Base-by-base conservation (phyloP, 1,140 invertebrate species). In the Heliconius hermathena region DNA sequence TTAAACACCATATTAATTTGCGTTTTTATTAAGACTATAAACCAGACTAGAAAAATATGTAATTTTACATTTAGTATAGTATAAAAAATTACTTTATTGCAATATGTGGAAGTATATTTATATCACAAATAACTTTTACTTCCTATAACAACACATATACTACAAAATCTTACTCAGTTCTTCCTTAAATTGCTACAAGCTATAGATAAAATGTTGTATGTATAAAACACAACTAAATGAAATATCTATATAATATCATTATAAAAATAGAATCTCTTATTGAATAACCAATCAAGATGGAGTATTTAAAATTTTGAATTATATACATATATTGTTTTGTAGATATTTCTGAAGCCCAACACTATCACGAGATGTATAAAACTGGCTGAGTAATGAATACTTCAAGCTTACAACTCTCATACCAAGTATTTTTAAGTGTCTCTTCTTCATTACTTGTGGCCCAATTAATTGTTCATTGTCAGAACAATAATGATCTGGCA, bases 401-500 rank as follows among this genome's bases (percentile, higher is more conserved):
- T 96, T 95, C 3, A 97, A 86, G 54, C 91, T 95, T n/a, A 96
- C 95, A 70, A 97, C 95, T 85, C 95, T 95, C 71, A 97, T 95
- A 26, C 97, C 97, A 73, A 97, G 88, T 83, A 95, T 93, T 85
- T 94, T 94, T 46, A 97, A 92, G 83, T 96, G 96, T 74, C 95
- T 95, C 75, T 95, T 95, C 81, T 95, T 96, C 95, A 97, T 96
- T 0, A 93, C 85, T 89, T 97, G 96, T 52, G 96, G 95, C 0
- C 97, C 97, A 82, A 96, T 95, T 29, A 97, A 87, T 73, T 92
- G 83, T 57, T 93, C 88, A 71, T 90, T 93, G 75, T 95, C 94
- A 60, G 92, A 92, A 87, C 96, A 96, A 89, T 95, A 97, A 91
- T 97, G 95, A 82, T 97, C 96, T 22, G 96, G 96, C 33, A 97